Conservation (phyloP, 2,888 invertebrate species). For the Cephus pulcher region DNA sequence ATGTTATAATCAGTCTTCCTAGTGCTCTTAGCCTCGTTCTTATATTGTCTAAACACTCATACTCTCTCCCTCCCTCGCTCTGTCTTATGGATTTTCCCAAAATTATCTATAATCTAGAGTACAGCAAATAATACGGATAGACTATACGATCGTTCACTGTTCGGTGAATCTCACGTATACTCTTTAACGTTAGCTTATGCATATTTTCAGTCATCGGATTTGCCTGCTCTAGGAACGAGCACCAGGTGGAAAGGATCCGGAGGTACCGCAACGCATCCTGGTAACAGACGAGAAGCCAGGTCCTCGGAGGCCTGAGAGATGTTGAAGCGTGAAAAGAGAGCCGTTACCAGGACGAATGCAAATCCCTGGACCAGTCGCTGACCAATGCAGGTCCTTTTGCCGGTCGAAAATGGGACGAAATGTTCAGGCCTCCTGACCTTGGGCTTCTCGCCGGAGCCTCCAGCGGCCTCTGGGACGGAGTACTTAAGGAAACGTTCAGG, state of each 20-base stretch:
- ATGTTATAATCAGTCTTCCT: not conserved
- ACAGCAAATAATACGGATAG: not conserved
- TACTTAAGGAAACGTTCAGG: conserved; percentile 80
- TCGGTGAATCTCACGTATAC: not conserved
- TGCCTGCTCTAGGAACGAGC: conserved; percentile 67
- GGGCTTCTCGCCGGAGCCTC: conserved; percentile 68
- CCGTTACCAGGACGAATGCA: conserved; percentile 79
- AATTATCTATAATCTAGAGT: not conserved
- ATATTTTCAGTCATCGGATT: not conserved
- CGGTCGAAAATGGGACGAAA: conserved; percentile 88
- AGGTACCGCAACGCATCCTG: conserved; percentile 81
- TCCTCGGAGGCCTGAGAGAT: conserved; percentile 69
- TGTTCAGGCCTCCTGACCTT: conserved; percentile 74
- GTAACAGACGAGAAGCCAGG: conserved; percentile 69
- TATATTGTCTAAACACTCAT: not conserved
- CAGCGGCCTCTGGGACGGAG: conserved; percentile 57
- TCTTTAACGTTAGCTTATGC: not conserved
- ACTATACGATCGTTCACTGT: not conserved
- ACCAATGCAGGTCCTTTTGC: conserved; percentile 88
- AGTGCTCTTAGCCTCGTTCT: not conserved
- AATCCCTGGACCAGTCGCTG: conserved; percentile 83
- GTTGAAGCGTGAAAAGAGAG: conserved; percentile 78
- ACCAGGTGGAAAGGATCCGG: conserved; percentile 77
- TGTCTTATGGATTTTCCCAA: not conserved
- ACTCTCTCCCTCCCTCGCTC: not conserved